Evolutionary conservation across 2,113 vertebrate species (phyloP), one percentile per base, ranked within the genome.

Genomic region (Periophthalmodon schlosseri): DNA sequence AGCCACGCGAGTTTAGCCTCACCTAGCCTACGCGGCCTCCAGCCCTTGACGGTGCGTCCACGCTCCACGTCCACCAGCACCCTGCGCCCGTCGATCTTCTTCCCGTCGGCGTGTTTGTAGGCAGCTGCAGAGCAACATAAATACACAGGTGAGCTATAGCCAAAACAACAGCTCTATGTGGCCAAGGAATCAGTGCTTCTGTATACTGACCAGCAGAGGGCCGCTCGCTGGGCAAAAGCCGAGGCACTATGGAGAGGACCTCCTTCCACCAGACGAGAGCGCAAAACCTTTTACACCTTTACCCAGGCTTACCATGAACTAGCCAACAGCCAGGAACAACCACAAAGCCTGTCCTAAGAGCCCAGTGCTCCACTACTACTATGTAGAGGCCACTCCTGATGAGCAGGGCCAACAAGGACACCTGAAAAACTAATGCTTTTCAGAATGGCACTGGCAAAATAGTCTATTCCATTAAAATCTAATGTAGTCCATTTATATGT

Each of bases 101-200:
- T 98, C 34, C 96, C 96, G 0, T 98, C 96, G 16, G 96, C 96
- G 18, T 98, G 96, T 87, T 98, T 97, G 93, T 98, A 98, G 90
- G 96, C 95, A 70, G 96, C 96, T 98, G 94, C 67, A 93, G 87
- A 86, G 84, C 84, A 63, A 84, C 78, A 87, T 73, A 75, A 87
- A 73, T 83, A 75, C 5, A 50, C 24, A 23, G 60, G 57, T 87
- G 66, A 88, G 78, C 8, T 1, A 16, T 36, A 36, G 68, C 20
- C 33, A n/a, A 36, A n/a, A n/a, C 44, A 2, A 56, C 20, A 4
- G 69, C 74, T 71, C 54, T 80, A 14, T 36, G 79, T 84, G 87
- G 84, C 78, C 86, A 92, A 91, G 87, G 86, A 90, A 89, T 90
- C 89, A 58, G 83, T 91, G 83, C 83, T 87, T 86, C 73, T 63